phyloP scores from a whole-genome alignment of 2,888 invertebrate genomes.

The Physocephala rufipes region DNA sequence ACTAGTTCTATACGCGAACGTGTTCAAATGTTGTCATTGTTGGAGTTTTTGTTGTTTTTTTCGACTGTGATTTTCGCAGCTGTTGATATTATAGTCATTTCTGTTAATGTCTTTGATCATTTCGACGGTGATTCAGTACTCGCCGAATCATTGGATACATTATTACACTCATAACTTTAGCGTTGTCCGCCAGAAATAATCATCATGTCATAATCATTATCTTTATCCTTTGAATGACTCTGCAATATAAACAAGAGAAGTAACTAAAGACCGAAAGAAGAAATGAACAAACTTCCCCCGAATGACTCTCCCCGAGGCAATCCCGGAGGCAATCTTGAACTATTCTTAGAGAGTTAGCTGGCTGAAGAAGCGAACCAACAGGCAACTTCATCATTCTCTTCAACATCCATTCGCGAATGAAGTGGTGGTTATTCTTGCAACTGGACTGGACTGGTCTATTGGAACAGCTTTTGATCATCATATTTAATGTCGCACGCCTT shows the following conservation, averaged over 20 bases:
- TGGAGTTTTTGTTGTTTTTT: neutral
- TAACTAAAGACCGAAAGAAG: conserved; percentile 45
- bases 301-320: too few species aligned
- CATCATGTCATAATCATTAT: conserved; percentile 55
- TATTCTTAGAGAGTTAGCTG: too few species aligned
- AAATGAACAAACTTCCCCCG: neutral
- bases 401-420: neutral
- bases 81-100: conserved; percentile 34
- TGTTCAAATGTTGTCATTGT: conserved; percentile 1
- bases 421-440: conserved; percentile 36
- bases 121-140: conserved; percentile 28
- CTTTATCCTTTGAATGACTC: conserved; percentile 43
- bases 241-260: conserved; percentile 30
- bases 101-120: conserved; percentile 35
- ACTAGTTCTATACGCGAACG: conserved; percentile 26
- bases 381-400: too few species aligned
- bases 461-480: conserved; percentile 14
- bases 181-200: conserved; percentile 43
- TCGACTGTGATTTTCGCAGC: neutral
- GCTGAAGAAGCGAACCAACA: too few species aligned
- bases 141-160: conserved; percentile 46
- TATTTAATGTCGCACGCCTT: conserved; percentile 36
- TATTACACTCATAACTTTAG: conserved; percentile 49
- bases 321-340: too few species aligned
- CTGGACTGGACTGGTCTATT: too few species aligned